A percentile compares a stretch with the other conserved stretches of the same genome.
Evolutionary conservation across 1,140 invertebrate species (phyloP).

Genomic region (Drosophila murphyi): DNA sequence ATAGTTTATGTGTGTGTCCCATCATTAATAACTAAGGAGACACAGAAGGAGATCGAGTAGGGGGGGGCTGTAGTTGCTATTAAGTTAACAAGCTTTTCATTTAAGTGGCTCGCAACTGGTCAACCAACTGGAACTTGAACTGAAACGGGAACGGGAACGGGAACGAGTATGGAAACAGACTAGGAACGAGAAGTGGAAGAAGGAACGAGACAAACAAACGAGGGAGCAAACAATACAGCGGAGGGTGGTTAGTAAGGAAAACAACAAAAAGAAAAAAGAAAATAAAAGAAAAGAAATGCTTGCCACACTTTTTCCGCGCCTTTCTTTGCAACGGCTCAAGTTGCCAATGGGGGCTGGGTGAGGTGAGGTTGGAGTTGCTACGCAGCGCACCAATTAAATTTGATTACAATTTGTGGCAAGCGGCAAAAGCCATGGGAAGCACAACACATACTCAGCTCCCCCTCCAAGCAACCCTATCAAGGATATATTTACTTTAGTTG

Average conservation of each 20-base stretch:
- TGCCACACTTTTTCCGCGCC: constrained; percentile 48
- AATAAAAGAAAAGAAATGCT: not conserved
- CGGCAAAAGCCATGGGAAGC: constrained; percentile 17
- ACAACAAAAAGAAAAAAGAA: constrained; percentile 1
- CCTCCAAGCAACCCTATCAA: constrained; percentile 35
- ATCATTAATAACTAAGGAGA: constrained; percentile 73
- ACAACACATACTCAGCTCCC: not conserved
- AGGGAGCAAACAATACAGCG: not conserved
- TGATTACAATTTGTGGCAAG: constrained; percentile 70
- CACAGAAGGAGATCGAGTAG: not conserved
- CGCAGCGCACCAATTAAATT: constrained; percentile 69
- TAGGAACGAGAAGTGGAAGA: not conserved
- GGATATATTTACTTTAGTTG: constrained; percentile 57
- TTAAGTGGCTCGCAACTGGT: constrained; percentile 59
- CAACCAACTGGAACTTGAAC: constrained; percentile 36
- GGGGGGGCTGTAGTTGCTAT: constrained; percentile 49
- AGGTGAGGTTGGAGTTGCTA: not conserved
- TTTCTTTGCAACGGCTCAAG: constrained; percentile 21
- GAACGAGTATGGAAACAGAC: constrained; percentile 17
- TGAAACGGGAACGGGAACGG: constrained; percentile 13
- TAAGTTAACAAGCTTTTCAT: constrained; percentile 79
- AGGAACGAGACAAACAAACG: constrained; percentile 14
- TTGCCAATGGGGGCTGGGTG: not conserved
- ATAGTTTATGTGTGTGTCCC: constrained; percentile 1
- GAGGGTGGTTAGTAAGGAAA: not conserved